Conservation (phyloP, 1,140 invertebrate species). For the Bicyclus anynana region DNA sequence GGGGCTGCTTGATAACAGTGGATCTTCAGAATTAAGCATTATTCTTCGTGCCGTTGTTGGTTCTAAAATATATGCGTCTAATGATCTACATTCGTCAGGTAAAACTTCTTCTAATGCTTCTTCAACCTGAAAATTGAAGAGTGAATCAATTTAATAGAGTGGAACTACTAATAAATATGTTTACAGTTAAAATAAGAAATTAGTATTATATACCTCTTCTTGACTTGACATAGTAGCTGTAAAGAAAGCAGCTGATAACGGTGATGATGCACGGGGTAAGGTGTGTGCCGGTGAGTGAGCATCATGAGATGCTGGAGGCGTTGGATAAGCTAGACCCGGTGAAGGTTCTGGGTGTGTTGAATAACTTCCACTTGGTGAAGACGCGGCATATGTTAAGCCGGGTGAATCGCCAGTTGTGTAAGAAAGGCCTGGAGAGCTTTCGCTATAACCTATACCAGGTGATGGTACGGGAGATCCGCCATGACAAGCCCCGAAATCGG, state of each 20-base stretch:
- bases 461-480: constrained; percentile 76
- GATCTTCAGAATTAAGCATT: constrained; percentile 91
- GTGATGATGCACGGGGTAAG: constrained; percentile 71
- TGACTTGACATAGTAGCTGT: constrained; percentile 91
- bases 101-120: constrained; percentile 88
- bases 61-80: constrained; percentile 80
- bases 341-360: constrained; percentile 82
- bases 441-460: constrained; percentile 60
- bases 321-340: constrained; percentile 88
- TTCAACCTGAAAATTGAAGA: constrained; percentile 78
- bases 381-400: constrained; percentile 69
- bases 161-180: background rate
- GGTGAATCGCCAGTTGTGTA: constrained; percentile 66
- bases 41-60: constrained; percentile 80
- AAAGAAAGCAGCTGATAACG: constrained; percentile 88
- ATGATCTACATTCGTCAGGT: constrained; percentile 83
- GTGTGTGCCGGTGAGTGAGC: constrained; percentile 80
- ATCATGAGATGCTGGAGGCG: constrained; percentile 89
- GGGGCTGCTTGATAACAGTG: constrained; percentile 87
- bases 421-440: constrained; percentile 59
- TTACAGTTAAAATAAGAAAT: background rate
- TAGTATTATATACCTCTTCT: constrained; percentile 77
- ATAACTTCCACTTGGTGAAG: constrained; percentile 68
- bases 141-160: background rate
- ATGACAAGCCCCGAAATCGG: constrained; percentile 88